Percentiles rank a stretch among this genome's conserved stretches.
Evolutionary conservation across 2,888 invertebrate species (phyloP).

Genomic region (Drosophila nigricruria): DNA sequence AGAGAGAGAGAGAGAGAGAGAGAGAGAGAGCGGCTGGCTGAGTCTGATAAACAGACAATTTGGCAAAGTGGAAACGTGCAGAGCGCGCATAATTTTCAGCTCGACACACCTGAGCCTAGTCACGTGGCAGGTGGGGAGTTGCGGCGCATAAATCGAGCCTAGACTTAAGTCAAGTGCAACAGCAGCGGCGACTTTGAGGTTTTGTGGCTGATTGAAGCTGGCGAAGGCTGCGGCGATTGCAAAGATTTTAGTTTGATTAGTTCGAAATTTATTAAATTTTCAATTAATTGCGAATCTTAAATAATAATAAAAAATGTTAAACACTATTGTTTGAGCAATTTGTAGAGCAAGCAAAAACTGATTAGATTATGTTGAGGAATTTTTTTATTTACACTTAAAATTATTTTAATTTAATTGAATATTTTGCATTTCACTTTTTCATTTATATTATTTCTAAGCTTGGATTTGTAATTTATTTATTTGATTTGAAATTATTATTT

Average conservation of each 20-base stretch:
- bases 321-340: too few species aligned
- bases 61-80: conserved; percentile 79
- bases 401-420: too few species aligned
- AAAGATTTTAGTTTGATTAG: conserved; percentile 3
- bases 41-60: conserved; percentile 79
- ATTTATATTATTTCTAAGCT: too few species aligned
- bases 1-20: conserved; percentile 11
- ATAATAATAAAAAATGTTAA: too few species aligned
- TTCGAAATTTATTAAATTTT: neutral
- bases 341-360: too few species aligned
- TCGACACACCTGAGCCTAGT: conserved; percentile 44
- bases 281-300: neutral
- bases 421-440: too few species aligned
- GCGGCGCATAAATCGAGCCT: conserved; percentile 22
- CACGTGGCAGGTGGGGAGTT: conserved; percentile 15
- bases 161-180: conserved; percentile 38
- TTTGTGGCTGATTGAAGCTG: neutral
- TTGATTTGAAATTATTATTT: neutral
- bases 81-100: conserved; percentile 71
- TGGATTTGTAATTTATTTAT: neutral
- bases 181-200: conserved; percentile 35
- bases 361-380: too few species aligned
- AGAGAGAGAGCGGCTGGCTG: conserved; percentile 42
- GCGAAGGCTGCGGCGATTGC: neutral
- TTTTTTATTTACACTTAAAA: too few species aligned